Evolutionary conservation across 2,797 vertebrate genomes (phyloP), one percentile per base, ranked within the genome.

Genomic region (Pristis pectinata): DNA sequence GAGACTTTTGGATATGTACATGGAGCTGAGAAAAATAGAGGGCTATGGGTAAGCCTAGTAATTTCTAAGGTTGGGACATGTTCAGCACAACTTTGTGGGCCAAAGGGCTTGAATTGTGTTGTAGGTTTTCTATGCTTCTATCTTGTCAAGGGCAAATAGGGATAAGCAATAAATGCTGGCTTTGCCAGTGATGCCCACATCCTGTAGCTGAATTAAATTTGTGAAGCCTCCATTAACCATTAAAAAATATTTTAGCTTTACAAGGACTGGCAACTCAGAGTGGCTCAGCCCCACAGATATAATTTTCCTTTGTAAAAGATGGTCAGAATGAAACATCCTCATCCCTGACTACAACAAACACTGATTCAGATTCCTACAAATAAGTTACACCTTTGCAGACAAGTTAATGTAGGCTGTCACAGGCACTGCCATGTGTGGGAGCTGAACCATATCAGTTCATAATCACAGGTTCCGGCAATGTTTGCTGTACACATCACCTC

Each of bases 391-490:
- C 82, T 34, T 30, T 53, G 56, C 27, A 27, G 82, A 85, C 53
- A 85, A 85, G 82, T 56, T 85, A 85, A 85, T 85, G 53, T 53
- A 13, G 49, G 24, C 11, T 85, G 82, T 56, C 82, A 85, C 82
- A 53, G 56, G 44, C 82, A 34, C 82, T 56, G 82, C 82, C 27
- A 27, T 27, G 27, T 85, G 49, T 56, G 82, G 53, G 49, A 85
- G 49, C 49, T 85, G 82, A 85, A 85, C 49, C 82, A 34, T 56
- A 30, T 56, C 49, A 85, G 53, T 85, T 85, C 27, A 85, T 85
- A 85, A 85, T 85, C 82, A 85, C 27, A 85, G 82, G 49, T 85
- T 85, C 82, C 82, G 56, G 82, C 49, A 30, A 24, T 85, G 82
- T 85, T 56, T 85, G 82, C 49, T 34, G 11, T 34, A 85, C 82